Base-by-base conservation (phyloP, 2,797 vertebrate species). In the Lepus townsendii region DNA sequence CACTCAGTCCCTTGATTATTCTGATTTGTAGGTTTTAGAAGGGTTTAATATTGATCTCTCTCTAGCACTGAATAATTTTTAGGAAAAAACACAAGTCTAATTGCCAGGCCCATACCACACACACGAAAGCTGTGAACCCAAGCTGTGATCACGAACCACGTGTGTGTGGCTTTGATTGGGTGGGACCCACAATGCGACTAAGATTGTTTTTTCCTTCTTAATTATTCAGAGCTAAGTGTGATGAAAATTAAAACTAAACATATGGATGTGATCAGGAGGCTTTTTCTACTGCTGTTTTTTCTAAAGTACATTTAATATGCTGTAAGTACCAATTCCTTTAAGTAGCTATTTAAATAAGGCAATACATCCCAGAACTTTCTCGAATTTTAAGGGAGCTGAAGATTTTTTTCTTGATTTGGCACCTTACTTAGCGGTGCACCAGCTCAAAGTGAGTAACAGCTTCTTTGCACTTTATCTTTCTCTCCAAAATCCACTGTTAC, bases 171-270 rank as follows among this genome's bases (percentile, higher is more conserved):
- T 97, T 97, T 97, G 96, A 97, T 95, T 97, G 97, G 97, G 66
- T 92, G 95, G 96, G 89, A 89, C 77, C 80, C 92, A 95, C 91
- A 93, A 94, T 95, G 90, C 96, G 93, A 97, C 85, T 93, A 91
- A 94, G 93, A 95, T 91, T 91, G 93, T 76, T 95, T 90, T 93
- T 95, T 97, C 57, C 97, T 97, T 78, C 80, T 66, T 97, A 97
- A 98, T 97, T 98, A 98, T 97, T 97, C 97, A 98, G 95, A 97
- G 97, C 96, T 97, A 97, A 97, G 94, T 97, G 96, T 96, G 97
- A 97, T 96, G 97, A 80, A 97, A 97, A 85, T 97, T 97, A 97
- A 98, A 97, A 97, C 92, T 96, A 98, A 98, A 97, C 96, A 97
- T 97, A 96, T 95, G 97, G 97, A 97, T 88, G 83, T 95, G 96